Evolutionary conservation across 1,140 invertebrate genomes (phyloP), one percentile per base, ranked within the genome.

Genomic region (Ceratoteleas bidentatus): DNA sequence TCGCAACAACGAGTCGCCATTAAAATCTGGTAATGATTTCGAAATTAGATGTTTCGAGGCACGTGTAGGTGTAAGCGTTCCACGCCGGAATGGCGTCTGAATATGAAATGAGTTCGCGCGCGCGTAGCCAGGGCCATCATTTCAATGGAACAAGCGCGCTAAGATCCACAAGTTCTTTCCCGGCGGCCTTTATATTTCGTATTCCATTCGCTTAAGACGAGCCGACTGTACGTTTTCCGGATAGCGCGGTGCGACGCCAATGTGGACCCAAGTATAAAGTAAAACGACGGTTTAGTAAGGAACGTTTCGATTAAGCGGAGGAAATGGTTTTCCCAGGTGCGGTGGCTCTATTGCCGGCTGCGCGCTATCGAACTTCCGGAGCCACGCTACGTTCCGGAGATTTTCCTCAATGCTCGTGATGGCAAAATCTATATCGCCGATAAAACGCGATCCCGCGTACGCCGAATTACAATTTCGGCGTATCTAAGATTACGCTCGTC

Each of bases 231-330:
- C 50, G 60, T 65, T 64, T 70, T 78, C 74, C 57, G 65, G 54
- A 13, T 69, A 45, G 50, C 50, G 60, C 24, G 24, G 24, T 24
- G 34, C 45, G 40, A 60, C 49, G 57, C 65, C 56, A 66, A 70
- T 72, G 73, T 72, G 73, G 73, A 66, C 73, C 43, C 43, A 76
- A 52, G 68, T 50, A 50, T 69, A 81, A 81, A 74, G 77, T 74
- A 81, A 81, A 81, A 74, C 77, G 69, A 68, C 70, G 64, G 58
- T 68, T 72, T 66, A 79, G 68, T 73, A 78, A 84, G 78, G 80
- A 86, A 82, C 85, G 82, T 87, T 88, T 88, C 87, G 86, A 88
- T 88, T 88, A 88, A 86, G 69, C 73, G 62, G 58, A 84, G 86
- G 86, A 88, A 88, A 88, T 87, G 84, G 85, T 84, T 84, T 86